These are phyloP conservation scores for Scophthalmus maximus DNA, from an alignment of 2,113 vertebrate genomes.

Conservation along the genomic window DNA sequence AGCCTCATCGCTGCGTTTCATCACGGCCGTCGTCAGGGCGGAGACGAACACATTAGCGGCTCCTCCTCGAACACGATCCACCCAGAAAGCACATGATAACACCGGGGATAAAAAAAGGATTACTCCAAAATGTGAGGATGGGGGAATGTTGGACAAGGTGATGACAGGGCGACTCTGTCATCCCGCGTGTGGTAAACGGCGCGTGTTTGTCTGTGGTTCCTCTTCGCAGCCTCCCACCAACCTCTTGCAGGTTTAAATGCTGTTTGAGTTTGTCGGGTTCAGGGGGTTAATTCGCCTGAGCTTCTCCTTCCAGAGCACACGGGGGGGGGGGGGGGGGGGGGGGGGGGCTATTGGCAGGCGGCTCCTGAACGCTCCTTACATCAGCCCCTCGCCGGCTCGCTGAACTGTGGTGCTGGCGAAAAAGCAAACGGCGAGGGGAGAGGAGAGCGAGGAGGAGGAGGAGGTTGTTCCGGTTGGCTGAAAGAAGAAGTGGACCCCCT, in stretches of 20 bases:
- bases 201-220: conserved; percentile 33
- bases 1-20: not conserved
- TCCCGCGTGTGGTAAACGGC: conserved; percentile 19
- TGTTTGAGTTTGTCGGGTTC: conserved; percentile 51
- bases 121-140: conserved; percentile 22
- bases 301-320: conserved; percentile 64
- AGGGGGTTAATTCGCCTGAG: conserved; percentile 64
- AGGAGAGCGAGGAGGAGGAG: conserved; percentile 44
- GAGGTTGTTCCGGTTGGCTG: conserved; percentile 49
- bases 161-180: conserved; percentile 16
- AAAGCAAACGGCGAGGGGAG: conserved; percentile 15
- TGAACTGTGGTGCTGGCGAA: conserved; percentile 52
- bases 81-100: conserved; percentile 48
- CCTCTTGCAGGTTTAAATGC: conserved; percentile 39
- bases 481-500: conserved; percentile 60
- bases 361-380: conserved; percentile 43
- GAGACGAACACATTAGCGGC: conserved; percentile 32
- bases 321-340: too few relatives aligned
- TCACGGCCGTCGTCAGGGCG: not conserved
- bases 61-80: conserved; percentile 50
- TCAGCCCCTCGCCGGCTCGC: conserved; percentile 44
- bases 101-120: conserved; percentile 12
- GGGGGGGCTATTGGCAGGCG: conserved; percentile 40
- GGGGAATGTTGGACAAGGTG: conserved; percentile 23
- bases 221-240: conserved; percentile 3